Evolutionary conservation across 2,113 vertebrate species (phyloP).

Genomic region (Glareola pratincola): DNA sequence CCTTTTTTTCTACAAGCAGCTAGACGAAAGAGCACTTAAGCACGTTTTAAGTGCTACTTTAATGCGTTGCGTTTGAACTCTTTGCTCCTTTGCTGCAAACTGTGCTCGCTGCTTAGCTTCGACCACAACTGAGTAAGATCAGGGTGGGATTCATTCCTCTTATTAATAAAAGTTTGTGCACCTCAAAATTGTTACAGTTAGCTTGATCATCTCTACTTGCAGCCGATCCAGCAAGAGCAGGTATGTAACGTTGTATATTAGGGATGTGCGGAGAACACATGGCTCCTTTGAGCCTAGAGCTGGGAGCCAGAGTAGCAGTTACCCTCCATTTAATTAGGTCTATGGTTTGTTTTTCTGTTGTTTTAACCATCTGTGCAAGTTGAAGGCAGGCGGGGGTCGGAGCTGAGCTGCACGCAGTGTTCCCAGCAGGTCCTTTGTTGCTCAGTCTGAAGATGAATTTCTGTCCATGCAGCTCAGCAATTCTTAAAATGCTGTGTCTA

Average conservation of each 20-base stretch:
- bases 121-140: slow-evolving; percentile 10
- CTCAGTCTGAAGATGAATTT: background rate
- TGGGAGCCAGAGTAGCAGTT: background rate
- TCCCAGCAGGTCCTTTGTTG: background rate
- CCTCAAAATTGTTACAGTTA: background rate
- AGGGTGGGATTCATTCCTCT: background rate
- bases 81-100: background rate
- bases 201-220: background rate
- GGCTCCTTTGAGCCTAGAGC: slow-evolving; percentile 17
- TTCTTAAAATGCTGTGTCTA: background rate
- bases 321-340: background rate
- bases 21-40: background rate
- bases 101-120: background rate
- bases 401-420: background rate
- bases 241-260: background rate
- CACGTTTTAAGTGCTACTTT: background rate
- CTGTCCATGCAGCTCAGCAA: background rate
- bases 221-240: background rate
- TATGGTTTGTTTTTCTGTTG: background rate
- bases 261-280: background rate
- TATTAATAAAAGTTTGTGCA: background rate
- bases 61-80: background rate
- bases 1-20: background rate
- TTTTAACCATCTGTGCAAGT: background rate
- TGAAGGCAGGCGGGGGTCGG: background rate